Conservation (phyloP, 2,797 vertebrate genomes). For the Malacoctenus gilli region DNA sequence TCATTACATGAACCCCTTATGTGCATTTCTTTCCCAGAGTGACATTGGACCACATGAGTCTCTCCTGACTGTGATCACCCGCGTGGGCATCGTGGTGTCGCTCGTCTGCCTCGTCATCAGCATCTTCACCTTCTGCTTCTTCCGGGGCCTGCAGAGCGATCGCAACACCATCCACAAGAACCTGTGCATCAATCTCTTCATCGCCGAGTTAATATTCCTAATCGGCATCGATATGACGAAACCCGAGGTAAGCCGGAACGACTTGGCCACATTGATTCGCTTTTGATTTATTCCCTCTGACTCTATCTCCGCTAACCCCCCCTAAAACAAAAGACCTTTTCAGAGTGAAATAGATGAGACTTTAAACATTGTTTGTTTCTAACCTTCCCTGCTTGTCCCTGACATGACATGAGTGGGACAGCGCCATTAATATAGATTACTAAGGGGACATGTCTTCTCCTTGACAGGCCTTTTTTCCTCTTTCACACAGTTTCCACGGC, state of each 20-base stretch:
- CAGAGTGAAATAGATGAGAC: constrained; percentile 68
- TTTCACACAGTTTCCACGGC: constrained; percentile 39
- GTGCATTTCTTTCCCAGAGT: constrained; percentile 73
- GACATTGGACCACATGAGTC: constrained; percentile 87
- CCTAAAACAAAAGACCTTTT: constrained; percentile 57
- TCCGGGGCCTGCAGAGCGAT: constrained; percentile 97
- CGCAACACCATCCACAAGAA: constrained; percentile 99
- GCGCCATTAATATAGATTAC: constrained; percentile 74
- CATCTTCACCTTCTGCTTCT: constrained; percentile 99
- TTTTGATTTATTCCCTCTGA: constrained; percentile 58
- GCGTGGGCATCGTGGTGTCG: constrained; percentile 95
- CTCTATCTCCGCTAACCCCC: constrained; percentile 39
- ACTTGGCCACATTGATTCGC: constrained; percentile 52
- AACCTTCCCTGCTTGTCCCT: constrained; percentile 64
- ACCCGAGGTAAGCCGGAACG: constrained; percentile 86
- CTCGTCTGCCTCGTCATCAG: constrained; percentile 96
- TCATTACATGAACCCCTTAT: too few species aligned
- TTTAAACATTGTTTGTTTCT: constrained; percentile 73
- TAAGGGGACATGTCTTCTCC: constrained; percentile 57
- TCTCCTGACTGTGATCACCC: constrained; percentile 94
- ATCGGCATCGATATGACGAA: constrained; percentile 97
- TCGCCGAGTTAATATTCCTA: constrained; percentile 98
- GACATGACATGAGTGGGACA: constrained; percentile 61
- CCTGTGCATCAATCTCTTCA: constrained; percentile 98
- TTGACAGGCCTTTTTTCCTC: constrained; percentile 60